These are phyloP conservation scores for Epizoanthus rinbou DNA, from an alignment of 92 coral and sea anemone genomes.

Conservation along the genomic window DNA sequence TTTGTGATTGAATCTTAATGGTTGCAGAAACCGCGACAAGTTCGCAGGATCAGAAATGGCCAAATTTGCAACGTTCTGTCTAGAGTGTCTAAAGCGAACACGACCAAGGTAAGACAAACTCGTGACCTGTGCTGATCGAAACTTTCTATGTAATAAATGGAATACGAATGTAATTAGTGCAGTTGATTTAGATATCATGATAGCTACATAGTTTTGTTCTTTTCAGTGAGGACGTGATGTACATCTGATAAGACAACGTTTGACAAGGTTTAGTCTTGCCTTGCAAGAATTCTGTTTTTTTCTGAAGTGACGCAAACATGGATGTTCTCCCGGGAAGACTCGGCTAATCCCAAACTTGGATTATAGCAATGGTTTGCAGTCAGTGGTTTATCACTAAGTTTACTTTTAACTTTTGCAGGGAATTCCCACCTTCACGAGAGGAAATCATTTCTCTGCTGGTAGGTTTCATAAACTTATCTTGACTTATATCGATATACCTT, in stretches of 20 bases:
- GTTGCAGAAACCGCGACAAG: constrained; percentile 76
- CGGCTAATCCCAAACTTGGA: not conserved
- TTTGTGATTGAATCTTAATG: not conserved
- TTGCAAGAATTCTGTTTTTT: too few species aligned
- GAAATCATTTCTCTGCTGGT: constrained; percentile 96
- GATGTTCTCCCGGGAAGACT: too few species aligned
- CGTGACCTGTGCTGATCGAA: not conserved
- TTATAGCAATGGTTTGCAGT: not conserved
- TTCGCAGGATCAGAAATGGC: constrained; percentile 89
- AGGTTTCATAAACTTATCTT: constrained; percentile 19
- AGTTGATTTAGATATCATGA: too few species aligned
- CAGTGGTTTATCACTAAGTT: not conserved
- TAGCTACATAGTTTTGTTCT: not conserved
- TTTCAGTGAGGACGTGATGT: too few species aligned
- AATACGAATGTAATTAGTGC: too few species aligned
- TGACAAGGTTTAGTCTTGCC: too few species aligned
- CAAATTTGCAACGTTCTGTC: constrained; percentile 84
- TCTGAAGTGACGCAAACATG: too few species aligned
- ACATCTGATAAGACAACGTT: too few species aligned
- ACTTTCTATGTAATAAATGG: not conserved
- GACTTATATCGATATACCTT: not conserved
- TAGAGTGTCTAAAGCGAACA: constrained; percentile 94
- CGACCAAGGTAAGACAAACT: constrained; percentile 76
- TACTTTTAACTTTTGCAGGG: constrained; percentile 58
- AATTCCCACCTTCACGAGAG: constrained; percentile 98